Percentiles rank a stretch among this genome's conserved stretches.
phyloP scores from a whole-genome alignment of 2,113 vertebrate species.

The Nothoprocta perdicaria region DNA sequence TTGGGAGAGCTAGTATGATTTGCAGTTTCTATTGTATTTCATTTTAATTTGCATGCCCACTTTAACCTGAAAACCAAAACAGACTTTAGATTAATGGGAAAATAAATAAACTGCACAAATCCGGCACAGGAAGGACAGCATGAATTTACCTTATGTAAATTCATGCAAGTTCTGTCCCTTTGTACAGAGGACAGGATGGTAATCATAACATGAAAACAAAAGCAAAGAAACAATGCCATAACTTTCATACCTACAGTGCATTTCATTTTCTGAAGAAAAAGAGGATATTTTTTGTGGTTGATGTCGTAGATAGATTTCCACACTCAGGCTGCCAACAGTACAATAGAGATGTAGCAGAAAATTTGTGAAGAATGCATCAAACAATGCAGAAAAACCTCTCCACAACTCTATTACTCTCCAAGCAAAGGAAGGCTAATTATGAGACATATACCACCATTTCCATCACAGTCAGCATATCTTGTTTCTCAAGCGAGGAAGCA shows the following conservation, averaged over 20 bases:
- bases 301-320: not conserved
- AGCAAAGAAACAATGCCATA: not conserved
- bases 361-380: not conserved
- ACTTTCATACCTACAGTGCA: not conserved
- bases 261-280: not conserved
- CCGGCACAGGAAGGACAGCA: not conserved
- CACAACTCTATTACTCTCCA: not conserved
- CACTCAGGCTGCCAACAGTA: not conserved
- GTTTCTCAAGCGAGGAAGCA: not conserved
- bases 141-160: not conserved
- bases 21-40: not conserved
- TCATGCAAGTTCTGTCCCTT: not conserved
- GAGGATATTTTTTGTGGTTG: not conserved
- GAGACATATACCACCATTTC: not conserved
- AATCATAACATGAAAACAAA: not conserved
- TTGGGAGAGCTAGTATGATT: not conserved
- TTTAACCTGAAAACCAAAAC: not conserved
- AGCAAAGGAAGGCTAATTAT: not conserved
- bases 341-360: not conserved
- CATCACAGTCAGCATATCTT: not conserved
- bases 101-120: not conserved
- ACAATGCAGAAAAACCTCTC: not conserved
- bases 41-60: not conserved
- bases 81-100: not conserved
- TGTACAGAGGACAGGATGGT: not conserved